These are phyloP conservation scores for Aphelinus atriplicis DNA, from an alignment of 1,140 invertebrate species.

Conservation along the genomic window DNA sequence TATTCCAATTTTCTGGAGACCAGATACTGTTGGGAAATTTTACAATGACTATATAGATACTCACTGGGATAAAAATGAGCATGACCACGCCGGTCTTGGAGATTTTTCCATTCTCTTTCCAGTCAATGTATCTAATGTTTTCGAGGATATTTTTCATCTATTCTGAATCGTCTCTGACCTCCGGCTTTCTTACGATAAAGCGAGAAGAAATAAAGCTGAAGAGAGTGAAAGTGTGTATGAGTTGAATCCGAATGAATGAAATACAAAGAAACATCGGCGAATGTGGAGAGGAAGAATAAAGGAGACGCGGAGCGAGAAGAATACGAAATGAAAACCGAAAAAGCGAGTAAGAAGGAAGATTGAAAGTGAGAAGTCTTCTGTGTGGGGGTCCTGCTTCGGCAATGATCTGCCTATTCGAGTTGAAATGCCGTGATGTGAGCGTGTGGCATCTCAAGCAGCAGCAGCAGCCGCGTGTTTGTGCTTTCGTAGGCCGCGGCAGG, in stretches of 20 bases:
- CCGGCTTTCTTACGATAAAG: no score
- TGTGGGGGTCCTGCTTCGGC: conserved; percentile 11
- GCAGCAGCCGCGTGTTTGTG: conserved; percentile 6
- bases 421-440: conserved; percentile 36
- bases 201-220: no score
- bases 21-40: no score
- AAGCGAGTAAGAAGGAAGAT: conserved; percentile 4
- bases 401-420: conserved; percentile 27
- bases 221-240: background rate
- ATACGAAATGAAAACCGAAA: conserved; percentile 8
- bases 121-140: no score
- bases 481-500: conserved; percentile 38
- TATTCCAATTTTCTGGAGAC: no score
- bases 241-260: background rate
- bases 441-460: background rate
- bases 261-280: background rate
- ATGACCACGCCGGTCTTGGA: no score
- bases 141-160: no score
- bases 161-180: no score
- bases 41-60: no score
- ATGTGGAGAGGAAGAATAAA: background rate
- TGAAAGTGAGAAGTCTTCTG: conserved; percentile 21
- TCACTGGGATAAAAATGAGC: no score
- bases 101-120: no score
- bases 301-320: background rate